Base-by-base conservation (phyloP, 2,888 invertebrate species). In the Pammene aurita region DNA sequence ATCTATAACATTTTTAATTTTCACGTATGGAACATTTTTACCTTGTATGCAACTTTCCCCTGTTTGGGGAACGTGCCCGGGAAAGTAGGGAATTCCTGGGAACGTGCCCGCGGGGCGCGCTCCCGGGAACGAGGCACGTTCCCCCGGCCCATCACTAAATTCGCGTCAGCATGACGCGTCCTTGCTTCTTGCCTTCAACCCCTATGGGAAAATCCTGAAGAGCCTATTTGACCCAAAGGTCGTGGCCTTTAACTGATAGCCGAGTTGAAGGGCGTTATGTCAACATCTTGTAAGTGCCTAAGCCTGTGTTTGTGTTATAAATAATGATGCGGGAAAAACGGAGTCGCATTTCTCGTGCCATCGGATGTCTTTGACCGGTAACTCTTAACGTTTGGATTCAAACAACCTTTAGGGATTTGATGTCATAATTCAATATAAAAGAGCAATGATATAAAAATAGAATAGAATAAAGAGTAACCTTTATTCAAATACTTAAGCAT, bases 171-270 rank as follows among this genome's bases (percentile, higher is more conserved):
- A 26, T 64, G 57, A 54, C 66, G 63, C 66, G 55, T 76, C 78
- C 83, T 80, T 80, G 75, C 67, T 67, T 72, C 72, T 55, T 72
- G 76, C 81, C 81, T 82, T 81, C 76, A 75, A 75, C 71, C 70
- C 65, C 75, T 74, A 61, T 66, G 77, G 80, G 79, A 79, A 78
- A 75, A 72, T 73, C 74, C 72, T 75, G 74, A 79, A 77, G 71
- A 75, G 74, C 73, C 76, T 73, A 77, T 82, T 82, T 73, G 71
- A 69, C 73, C 34, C 68, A 80, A 86, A 86, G 87, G 87, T 63
- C 78, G 70, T 70, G 81, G 74, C 85, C 83, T 84, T 79, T 72
- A 73, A 76, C 71, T 66, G 68, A 72, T 73, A 77, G 77, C 74
- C 71, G 42, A 72, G 75, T 70, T 80, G 82, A 71, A 72, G 74